A percentile compares a stretch with the other conserved stretches of the same genome.
These are phyloP conservation scores for Eilema sororculum DNA, from an alignment of 2,888 invertebrate genomes.

Conservation along the genomic window DNA sequence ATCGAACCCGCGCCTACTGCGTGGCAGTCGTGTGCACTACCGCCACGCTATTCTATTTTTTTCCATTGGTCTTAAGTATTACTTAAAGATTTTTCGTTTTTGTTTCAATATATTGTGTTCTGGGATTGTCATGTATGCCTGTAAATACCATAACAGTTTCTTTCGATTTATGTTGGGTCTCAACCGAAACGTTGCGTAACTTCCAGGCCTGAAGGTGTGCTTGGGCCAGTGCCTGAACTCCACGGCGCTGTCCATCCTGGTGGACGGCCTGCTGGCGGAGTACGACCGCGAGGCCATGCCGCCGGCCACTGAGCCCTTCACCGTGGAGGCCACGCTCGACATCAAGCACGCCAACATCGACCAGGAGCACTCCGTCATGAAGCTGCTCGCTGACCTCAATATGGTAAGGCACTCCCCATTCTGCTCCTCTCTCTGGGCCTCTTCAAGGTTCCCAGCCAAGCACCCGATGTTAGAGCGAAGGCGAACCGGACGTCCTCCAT, in stretches of 20 bases:
- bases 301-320: slow-evolving; percentile 44
- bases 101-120: neutral
- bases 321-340: slow-evolving; percentile 85
- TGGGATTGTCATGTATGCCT: neutral
- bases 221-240: slow-evolving; percentile 61
- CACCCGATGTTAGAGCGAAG: no score
- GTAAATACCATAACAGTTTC: neutral
- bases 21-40: no score
- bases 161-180: neutral
- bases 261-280: slow-evolving; percentile 76
- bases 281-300: slow-evolving; percentile 71
- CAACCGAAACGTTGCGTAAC: neutral
- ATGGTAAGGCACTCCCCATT: slow-evolving; percentile 87
- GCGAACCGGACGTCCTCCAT: no score
- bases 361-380: slow-evolving; percentile 88
- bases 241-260: slow-evolving; percentile 62
- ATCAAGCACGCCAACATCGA: slow-evolving; percentile 89
- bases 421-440: no score
- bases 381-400: slow-evolving; percentile 76
- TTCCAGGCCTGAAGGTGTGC: slow-evolving; percentile 25
- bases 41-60: no score
- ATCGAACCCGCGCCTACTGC: no score
- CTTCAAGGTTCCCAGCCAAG: no score
- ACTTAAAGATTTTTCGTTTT: neutral
- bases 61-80: neutral